Conservation (phyloP, 2,797 vertebrate genomes). For the Epinephelus coioides region DNA sequence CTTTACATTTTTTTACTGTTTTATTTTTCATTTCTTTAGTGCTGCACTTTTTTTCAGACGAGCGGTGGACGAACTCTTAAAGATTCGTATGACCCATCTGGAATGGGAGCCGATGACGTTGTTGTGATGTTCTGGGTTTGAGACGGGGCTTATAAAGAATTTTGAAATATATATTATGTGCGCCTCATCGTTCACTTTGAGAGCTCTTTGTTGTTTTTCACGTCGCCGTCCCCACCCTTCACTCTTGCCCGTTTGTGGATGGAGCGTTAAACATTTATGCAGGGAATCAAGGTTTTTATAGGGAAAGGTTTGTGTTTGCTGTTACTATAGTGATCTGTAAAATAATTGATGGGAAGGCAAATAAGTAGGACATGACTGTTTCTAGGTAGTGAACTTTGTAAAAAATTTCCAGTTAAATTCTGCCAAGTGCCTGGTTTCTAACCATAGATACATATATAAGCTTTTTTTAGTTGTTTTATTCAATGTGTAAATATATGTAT, state of each 20-base stretch:
- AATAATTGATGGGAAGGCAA: conserved; percentile 53
- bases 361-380: conserved; percentile 87
- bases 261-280: conserved; percentile 77
- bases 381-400: conserved; percentile 87
- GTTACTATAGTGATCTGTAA: conserved; percentile 88
- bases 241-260: conserved; percentile 29
- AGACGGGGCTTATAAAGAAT: neutral
- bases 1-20: conserved; percentile 12
- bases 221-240: conserved; percentile 51
- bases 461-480: conserved; percentile 83
- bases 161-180: conserved; percentile 25
- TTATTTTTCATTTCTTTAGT: conserved; percentile 36
- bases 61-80: conserved; percentile 19
- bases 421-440: conserved; percentile 85
- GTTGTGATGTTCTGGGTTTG: conserved; percentile 28
- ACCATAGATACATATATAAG: conserved; percentile 87
- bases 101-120: conserved; percentile 52
- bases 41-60: conserved; percentile 74
- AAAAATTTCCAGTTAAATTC: conserved; percentile 85
- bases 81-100: conserved; percentile 53
- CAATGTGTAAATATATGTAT: conserved; percentile 59
- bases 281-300: conserved; percentile 69
- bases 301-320: conserved; percentile 75
- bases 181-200: conserved; percentile 53
- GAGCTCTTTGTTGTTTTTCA: conserved; percentile 46